Evolutionary conservation across 2,113 vertebrate genomes (phyloP).

Genomic region (Odobenus rosmarus): DNA sequence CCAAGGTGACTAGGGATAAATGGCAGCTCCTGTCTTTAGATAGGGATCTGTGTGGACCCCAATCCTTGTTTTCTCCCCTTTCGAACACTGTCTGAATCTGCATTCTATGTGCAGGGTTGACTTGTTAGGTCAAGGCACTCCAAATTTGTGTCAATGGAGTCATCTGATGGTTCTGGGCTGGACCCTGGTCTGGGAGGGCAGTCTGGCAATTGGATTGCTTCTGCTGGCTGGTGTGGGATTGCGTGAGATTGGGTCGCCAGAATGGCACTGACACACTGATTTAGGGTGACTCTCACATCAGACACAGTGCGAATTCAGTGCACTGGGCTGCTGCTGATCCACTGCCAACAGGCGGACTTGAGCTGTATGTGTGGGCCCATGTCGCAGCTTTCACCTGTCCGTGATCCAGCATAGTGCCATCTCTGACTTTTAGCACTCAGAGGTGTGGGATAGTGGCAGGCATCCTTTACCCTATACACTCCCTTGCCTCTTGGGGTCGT

Average conservation of each 20-base stretch:
- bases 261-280: background rate
- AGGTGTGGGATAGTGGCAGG: background rate
- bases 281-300: background rate
- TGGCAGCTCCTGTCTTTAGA: background rate
- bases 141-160: background rate
- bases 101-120: background rate
- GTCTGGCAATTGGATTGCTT: background rate
- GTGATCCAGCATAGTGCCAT: background rate
- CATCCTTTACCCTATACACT: background rate
- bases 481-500: background rate
- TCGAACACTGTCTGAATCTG: background rate
- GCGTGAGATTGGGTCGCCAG: background rate
- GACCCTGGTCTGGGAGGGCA: background rate
- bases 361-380: background rate
- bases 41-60: background rate
- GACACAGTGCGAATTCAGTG: background rate
- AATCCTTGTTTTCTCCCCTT: background rate
- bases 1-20: background rate
- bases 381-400: background rate
- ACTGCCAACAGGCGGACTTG: background rate
- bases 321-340: background rate
- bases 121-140: background rate
- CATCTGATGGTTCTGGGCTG: background rate
- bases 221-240: background rate
- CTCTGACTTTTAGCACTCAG: background rate